Evolutionary conservation across 2,888 invertebrate genomes (phyloP).

Genomic region (Drepana falcataria): DNA sequence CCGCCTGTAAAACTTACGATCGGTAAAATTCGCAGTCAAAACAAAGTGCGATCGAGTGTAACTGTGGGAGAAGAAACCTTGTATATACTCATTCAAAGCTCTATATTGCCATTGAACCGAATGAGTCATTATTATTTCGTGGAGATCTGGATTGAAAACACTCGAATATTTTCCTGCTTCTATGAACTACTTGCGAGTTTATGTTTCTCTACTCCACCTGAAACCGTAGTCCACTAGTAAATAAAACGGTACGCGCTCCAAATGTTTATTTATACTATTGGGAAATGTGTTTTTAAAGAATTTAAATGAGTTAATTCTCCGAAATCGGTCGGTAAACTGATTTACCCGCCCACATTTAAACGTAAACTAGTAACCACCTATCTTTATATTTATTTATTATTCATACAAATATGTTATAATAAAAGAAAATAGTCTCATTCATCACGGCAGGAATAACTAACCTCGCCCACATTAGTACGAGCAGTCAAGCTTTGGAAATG

Average conservation of each 20-base stretch:
- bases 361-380: too few species aligned
- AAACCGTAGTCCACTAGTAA: conserved; percentile 2
- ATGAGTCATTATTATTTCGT: conserved; percentile 17
- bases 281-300: not conserved
- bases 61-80: conserved; percentile 21
- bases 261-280: not conserved
- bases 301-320: not conserved
- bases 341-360: not conserved
- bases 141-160: conserved; percentile 24
- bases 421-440: too few species aligned
- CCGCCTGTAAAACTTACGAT: conserved; percentile 52
- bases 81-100: conserved; percentile 16
- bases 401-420: too few species aligned
- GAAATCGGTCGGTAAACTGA: not conserved
- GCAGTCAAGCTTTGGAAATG: too few species aligned
- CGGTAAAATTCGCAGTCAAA: conserved; percentile 66
- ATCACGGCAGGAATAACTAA: too few species aligned
- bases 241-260: not conserved
- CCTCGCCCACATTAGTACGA: too few species aligned
- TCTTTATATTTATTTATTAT: too few species aligned
- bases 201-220: conserved; percentile 23
- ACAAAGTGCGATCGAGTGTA: conserved; percentile 36
- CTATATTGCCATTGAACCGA: conserved; percentile 13
- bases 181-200: conserved; percentile 23
- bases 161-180: conserved; percentile 37